Conservation (phyloP, 2,888 invertebrate species). For the Eulithis prunata region DNA sequence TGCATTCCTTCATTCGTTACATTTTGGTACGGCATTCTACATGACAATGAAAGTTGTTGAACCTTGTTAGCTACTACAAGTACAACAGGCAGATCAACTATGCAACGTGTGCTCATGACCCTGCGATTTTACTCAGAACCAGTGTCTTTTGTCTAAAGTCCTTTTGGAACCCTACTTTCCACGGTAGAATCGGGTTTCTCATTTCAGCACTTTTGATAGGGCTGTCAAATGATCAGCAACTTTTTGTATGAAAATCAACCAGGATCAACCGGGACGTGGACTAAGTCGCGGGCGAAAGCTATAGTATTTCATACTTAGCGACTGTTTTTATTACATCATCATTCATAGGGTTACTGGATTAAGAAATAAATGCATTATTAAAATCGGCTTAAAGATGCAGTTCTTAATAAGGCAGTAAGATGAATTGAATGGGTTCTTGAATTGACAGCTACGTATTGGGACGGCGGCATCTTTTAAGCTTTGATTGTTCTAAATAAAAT, state of each 20-base stretch:
- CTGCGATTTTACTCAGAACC: no score
- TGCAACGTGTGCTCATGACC: no score
- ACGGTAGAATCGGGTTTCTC: no score
- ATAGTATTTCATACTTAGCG: no score
- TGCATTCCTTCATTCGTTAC: neutral
- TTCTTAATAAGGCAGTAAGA: slow-evolving; percentile 17
- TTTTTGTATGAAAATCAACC: no score
- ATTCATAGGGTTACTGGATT: slow-evolving; percentile 12
- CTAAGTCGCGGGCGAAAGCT: no score
- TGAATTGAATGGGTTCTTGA: slow-evolving; percentile 16
- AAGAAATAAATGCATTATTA: slow-evolving; percentile 10
- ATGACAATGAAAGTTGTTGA: slow-evolving; percentile 4
- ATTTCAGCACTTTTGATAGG: no score
- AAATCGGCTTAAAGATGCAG: slow-evolving; percentile 12
- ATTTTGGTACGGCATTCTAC: neutral
- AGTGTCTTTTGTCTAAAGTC: no score
- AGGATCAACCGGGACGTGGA: no score
- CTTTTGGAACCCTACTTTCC: no score
- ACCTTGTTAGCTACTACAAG: neutral
- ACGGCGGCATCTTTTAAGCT: slow-evolving; percentile 15
- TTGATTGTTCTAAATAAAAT: slow-evolving; percentile 7
- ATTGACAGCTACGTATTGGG: slow-evolving; percentile 19
- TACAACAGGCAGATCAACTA: no score
- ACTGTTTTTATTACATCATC: slow-evolving; percentile 15
- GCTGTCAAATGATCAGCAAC: no score